Evolutionary conservation across 2,888 invertebrate species (phyloP).

Genomic region (Mythimna lalbum): DNA sequence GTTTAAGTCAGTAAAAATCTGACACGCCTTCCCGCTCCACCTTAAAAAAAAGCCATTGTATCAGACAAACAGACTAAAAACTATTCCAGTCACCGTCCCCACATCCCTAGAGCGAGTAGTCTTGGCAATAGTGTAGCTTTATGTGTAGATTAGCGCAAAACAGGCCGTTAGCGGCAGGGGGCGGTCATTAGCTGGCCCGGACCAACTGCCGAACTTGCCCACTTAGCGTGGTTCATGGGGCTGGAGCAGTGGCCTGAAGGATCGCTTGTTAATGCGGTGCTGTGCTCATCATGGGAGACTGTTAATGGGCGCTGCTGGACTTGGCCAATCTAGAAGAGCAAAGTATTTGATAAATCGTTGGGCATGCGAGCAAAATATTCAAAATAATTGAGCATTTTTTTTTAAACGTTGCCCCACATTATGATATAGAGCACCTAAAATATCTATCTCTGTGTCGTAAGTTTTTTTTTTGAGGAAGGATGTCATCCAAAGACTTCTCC

Average conservation of each 20-base stretch:
- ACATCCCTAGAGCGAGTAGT: constrained; percentile 39
- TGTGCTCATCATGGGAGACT: constrained; percentile 14
- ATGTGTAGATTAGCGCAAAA: constrained; percentile 53
- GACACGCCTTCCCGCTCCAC: no score
- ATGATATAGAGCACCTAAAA: no score
- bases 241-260: not conserved
- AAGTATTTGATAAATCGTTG: no score
- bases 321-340: not conserved
- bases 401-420: no score
- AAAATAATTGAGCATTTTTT: no score
- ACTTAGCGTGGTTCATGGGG: constrained; percentile 51
- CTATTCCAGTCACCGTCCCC: not conserved
- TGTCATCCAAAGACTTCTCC: no score
- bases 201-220: constrained; percentile 53
- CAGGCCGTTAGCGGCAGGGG: constrained; percentile 60
- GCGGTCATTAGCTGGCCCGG: constrained; percentile 55
- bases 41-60: not conserved
- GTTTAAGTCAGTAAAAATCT: no score
- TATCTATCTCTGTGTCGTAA: no score
- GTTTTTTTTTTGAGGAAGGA: no score
- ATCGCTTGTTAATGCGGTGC: constrained; percentile 6
- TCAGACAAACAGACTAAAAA: not conserved
- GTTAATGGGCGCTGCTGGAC: constrained; percentile 8
- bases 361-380: no score
- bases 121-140: constrained; percentile 48